These are phyloP conservation scores for Heliconius hortense DNA, from an alignment of 2,888 invertebrate species.

Conservation along the genomic window DNA sequence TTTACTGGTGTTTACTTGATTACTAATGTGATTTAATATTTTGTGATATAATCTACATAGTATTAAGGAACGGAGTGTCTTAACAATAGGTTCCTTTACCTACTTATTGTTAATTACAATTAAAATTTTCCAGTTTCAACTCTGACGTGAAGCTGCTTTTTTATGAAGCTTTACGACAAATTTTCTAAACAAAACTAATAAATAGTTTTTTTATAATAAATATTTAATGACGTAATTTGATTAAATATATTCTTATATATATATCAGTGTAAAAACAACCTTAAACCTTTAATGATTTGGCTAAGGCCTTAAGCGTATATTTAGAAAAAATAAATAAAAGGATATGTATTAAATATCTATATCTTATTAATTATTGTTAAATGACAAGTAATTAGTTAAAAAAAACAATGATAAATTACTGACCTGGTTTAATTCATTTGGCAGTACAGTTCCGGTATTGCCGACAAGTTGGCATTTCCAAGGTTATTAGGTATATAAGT, in stretches of 20 bases:
- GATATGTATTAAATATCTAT: not conserved
- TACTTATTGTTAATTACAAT: not conserved
- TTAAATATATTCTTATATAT: too few relatives aligned
- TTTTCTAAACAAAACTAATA: too few relatives aligned
- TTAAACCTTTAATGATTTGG: too few relatives aligned
- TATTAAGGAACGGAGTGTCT: not conserved
- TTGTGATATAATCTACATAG: not conserved
- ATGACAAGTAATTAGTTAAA: not conserved
- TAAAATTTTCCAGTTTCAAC: too few relatives aligned
- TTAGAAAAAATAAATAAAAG: too few relatives aligned
- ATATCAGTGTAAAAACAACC: too few relatives aligned
- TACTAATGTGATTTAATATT: not conserved
- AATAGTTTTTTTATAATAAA: too few relatives aligned
- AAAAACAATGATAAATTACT: conserved; percentile 7
- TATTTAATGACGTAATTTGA: too few relatives aligned
- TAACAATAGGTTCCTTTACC: not conserved
- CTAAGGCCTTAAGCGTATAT: too few relatives aligned
- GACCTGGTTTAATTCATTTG: conserved; percentile 1
- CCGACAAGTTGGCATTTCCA: not conserved
- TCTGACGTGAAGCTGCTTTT: not conserved
- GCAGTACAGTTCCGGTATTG: not conserved
- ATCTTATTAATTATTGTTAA: not conserved
- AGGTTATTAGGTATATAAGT: not conserved
- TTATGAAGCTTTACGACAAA: too few relatives aligned
- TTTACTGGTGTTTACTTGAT: not conserved